Evolutionary conservation across 2,888 invertebrate genomes (phyloP), one percentile per base, ranked within the genome.

Genomic region (Drosophila fulvimacula): DNA sequence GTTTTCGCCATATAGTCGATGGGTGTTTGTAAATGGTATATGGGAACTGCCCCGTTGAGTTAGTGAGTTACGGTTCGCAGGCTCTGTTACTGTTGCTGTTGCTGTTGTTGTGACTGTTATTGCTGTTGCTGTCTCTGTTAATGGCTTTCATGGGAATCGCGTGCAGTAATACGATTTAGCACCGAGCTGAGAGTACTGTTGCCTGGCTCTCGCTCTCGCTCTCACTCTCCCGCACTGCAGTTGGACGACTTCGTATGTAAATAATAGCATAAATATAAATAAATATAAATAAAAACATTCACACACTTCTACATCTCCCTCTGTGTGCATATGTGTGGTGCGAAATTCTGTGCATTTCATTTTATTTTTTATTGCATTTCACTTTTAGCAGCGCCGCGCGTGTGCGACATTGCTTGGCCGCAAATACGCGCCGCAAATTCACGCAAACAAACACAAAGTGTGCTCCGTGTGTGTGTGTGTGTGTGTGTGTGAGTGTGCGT

Each of bases 91-190:
- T 65, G 69, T 60, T 39, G 30, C n/a, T 67, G 59, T 34, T 73
- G 27, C 24, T 52, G 46, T 39, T 56, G 48, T 19, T 51, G 51
- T 41, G 52, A 24, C 27, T 59, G 46, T 51, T 67, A 53, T 48
- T 65, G 38, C 38, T 68, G 65, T 58, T 64, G 52, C 70, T 72
- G 79, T 73, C 70, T 62, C 72, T 75, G 85, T 85, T 86, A 88
- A 86, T 86, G 85, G 88, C 85, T 86, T 82, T 71, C 85, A 58
- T 65, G 85, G 85, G 85, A 86, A 86, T 86, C 80, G 85, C 88
- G 88, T 86, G 85, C 80, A 62, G 80, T 79, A 82, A 83, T 83
- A 88, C 80, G 82, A 88, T 86, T 86, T 79, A 73, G 69, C 66
- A 73, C 56, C 42, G 55, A 65, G 63, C 66, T 49, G 63, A 63